phyloP scores from a whole-genome alignment of 2,888 invertebrate species.

The Pseudolycoriella hygida region DNA sequence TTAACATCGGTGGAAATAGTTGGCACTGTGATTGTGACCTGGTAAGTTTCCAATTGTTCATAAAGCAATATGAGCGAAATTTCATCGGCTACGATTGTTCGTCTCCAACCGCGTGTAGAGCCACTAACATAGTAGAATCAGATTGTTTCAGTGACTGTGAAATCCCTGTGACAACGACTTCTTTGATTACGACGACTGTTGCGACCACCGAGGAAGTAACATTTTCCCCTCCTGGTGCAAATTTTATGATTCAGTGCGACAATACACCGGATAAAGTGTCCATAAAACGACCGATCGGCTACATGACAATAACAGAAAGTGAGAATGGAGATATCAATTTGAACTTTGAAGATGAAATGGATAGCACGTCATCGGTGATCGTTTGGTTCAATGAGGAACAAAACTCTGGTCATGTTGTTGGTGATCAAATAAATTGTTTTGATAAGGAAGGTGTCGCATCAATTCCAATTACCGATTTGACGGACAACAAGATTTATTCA shows the following conservation, averaged over 20 bases:
- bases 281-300: neutral
- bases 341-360: neutral
- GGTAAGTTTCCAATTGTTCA: neutral
- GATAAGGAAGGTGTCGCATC: neutral
- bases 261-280: neutral
- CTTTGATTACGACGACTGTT: neutral
- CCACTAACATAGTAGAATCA: neutral
- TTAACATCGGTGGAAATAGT: neutral
- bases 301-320: neutral
- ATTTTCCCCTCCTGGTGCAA: neutral
- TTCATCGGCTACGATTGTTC: neutral
- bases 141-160: neutral
- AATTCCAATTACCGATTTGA: neutral
- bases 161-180: neutral
- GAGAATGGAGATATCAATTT: neutral
- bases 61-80: neutral
- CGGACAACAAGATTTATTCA: neutral
- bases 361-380: neutral
- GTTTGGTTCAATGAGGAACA: neutral
- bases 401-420: neutral
- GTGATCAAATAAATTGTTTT: neutral
- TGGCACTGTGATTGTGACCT: neutral
- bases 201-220: neutral
- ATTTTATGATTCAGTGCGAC: neutral
- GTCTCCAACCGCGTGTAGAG: neutral